Evolutionary conservation across 1,140 invertebrate species (phyloP), one percentile per base, ranked within the genome.

Genomic region (Nilaparvata lugens): DNA sequence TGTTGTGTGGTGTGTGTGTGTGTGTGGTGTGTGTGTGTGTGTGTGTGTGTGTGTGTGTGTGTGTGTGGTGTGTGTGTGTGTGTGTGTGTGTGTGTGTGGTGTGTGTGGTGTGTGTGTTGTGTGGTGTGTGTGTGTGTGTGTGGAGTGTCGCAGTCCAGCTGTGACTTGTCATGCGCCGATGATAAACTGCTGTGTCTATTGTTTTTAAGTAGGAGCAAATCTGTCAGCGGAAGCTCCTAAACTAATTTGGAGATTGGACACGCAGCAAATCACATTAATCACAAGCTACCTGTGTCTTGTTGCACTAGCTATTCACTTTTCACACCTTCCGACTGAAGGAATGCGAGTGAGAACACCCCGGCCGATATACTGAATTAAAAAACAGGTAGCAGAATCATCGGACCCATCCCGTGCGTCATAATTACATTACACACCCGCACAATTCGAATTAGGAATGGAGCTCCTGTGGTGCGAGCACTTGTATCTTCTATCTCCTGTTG

Each of bases 341-440:
- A 35, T 35, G 31, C 31, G 31, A 35, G 31, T 35, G 31, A 35
- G 31, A 35, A 35, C 21, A 23, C 16, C 45, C 42, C 45, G 5
- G 16, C n/a, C 45, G 21, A 18, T 48, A 48, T 11, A 48, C 21
- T 18, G 45, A 48, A 48, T 48, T 48, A 48, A 48, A 48, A 48
- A 48, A 48, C 45, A 48, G 45, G 45, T 48, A 48, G 45, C 45
- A 11, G 16, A 23, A 48, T 23, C 45, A 48, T 1, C 45, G 16
- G 21, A 48, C 45, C 45, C 9, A 9, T n/a, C 9, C 38, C 45
- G 4, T 23, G 16, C 45, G 45, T 23, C n/a, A 6, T 48, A 48
- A 48, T 48, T 48, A 48, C 45, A 48, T 48, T 48, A 48, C 45
- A 48, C 45, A 48, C 45, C 45, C 45, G 31, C 31, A 35, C 31